Percentiles rank a stretch among this genome's conserved stretches.
Conservation (phyloP, 2,113 vertebrate genomes). For the Ochotona princeps region DNA sequence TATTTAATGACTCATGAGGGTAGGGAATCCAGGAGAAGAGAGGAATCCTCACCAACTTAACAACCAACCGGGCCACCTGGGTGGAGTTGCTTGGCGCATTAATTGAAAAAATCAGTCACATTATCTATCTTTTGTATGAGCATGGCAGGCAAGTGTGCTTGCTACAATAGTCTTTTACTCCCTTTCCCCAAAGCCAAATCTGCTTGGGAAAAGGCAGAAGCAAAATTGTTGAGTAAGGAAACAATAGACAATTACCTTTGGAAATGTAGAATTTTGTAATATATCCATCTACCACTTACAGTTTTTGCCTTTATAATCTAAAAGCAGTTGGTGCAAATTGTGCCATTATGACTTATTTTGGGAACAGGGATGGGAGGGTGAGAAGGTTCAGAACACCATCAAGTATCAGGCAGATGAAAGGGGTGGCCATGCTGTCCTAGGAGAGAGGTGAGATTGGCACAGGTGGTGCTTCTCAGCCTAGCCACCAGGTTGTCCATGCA, state of each 20-base stretch:
- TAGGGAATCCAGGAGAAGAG: neutral
- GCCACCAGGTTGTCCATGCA: neutral
- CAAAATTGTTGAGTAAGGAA: neutral
- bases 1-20: constrained; percentile 23
- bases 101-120: neutral
- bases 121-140: neutral
- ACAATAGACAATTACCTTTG: neutral
- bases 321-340: neutral
- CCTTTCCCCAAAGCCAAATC: neutral
- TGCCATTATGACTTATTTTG: neutral
- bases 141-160: neutral
- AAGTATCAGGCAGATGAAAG: neutral
- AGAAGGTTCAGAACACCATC: neutral
- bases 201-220: neutral
- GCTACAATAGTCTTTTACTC: neutral
- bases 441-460: neutral
- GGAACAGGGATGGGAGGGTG: neutral
- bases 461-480: neutral
- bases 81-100: neutral
- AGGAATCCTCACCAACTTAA: neutral
- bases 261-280: neutral
- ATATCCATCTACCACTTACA: neutral
- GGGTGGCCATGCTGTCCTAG: neutral
- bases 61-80: neutral
- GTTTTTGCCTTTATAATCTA: neutral